These are phyloP conservation scores for Aphrophora alni DNA, from an alignment of 2,888 invertebrate genomes.

Conservation along the genomic window DNA sequence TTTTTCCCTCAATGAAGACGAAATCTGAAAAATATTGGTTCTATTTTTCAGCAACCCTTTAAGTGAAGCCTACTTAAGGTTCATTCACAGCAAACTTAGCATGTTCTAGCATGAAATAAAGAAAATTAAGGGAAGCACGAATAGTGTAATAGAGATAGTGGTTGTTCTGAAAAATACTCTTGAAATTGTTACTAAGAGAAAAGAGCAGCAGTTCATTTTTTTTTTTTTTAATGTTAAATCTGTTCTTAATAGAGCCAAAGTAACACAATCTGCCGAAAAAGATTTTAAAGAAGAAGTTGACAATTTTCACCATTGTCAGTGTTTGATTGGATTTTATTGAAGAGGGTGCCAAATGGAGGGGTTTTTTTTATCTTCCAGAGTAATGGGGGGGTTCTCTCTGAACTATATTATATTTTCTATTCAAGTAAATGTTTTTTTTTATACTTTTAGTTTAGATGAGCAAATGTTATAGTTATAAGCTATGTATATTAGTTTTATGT, in stretches of 20 bases:
- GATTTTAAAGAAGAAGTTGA: constrained; percentile 1
- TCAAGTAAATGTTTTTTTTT: no score
- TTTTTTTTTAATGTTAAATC: background rate
- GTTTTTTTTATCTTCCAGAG: no score
- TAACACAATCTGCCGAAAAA: background rate
- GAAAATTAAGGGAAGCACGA: constrained; percentile 14
- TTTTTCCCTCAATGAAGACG: background rate
- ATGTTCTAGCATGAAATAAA: constrained; percentile 10
- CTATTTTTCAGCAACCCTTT: background rate
- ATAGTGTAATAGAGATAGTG: constrained; percentile 18
- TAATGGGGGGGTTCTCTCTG: no score
- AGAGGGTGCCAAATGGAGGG: no score
- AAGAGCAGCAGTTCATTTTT: background rate
- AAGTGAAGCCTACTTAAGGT: constrained; percentile 16
- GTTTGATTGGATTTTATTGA: constrained; percentile 11
- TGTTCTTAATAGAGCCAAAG: background rate
- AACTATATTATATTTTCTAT: no score
- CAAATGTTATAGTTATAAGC: no score
- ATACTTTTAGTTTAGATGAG: no score
- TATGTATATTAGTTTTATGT: no score
- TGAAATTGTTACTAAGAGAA: background rate
- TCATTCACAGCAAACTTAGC: constrained; percentile 17
- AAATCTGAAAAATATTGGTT: background rate
- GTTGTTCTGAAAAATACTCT: background rate
- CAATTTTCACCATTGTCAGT: background rate